Evolutionary conservation across 2,113 vertebrate genomes (phyloP).

Genomic region (Tapirus terrestris): DNA sequence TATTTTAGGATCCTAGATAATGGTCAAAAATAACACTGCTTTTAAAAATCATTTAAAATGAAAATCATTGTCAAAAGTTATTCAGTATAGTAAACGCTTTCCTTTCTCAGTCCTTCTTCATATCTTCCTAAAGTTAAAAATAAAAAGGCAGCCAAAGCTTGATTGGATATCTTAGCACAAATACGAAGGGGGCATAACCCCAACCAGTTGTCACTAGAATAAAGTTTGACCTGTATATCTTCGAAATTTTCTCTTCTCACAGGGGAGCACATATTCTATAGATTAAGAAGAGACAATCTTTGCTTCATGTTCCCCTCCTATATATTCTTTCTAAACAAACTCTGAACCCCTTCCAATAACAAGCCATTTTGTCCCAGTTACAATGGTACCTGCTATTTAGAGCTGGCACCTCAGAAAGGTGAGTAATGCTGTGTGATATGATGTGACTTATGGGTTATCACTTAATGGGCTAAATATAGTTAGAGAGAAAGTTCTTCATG

Average conservation of each 20-base stretch:
- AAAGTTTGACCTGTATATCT: slow-evolving; percentile 20
- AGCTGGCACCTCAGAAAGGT: background rate
- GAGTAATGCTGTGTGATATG: background rate
- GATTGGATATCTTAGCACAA: slow-evolving; percentile 12
- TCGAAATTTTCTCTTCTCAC: slow-evolving; percentile 60
- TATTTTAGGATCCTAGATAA: slow-evolving; percentile 50
- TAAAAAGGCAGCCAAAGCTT: slow-evolving; percentile 32
- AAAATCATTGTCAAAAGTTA: slow-evolving; percentile 65
- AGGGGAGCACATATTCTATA: slow-evolving; percentile 15
- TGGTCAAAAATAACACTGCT: slow-evolving; percentile 4
- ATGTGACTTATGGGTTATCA: background rate
- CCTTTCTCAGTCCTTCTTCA: background rate
- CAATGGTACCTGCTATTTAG: background rate
- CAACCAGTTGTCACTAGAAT: background rate
- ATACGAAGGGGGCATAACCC: slow-evolving; percentile 26
- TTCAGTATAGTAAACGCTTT: slow-evolving; percentile 41
- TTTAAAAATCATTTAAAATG: slow-evolving; percentile 60
- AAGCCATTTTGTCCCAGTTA: slow-evolving; percentile 56
- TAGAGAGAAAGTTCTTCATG: background rate
- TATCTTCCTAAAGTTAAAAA: slow-evolving; percentile 58
- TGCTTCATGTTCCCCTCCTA: background rate
- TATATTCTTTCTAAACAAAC: slow-evolving; percentile 55
- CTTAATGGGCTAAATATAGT: slow-evolving; percentile 34
- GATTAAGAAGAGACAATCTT: slow-evolving; percentile 12
- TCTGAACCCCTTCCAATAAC: slow-evolving; percentile 47